phyloP scores from a whole-genome alignment of 2,797 vertebrate genomes.

The Cuniculus paca region DNA sequence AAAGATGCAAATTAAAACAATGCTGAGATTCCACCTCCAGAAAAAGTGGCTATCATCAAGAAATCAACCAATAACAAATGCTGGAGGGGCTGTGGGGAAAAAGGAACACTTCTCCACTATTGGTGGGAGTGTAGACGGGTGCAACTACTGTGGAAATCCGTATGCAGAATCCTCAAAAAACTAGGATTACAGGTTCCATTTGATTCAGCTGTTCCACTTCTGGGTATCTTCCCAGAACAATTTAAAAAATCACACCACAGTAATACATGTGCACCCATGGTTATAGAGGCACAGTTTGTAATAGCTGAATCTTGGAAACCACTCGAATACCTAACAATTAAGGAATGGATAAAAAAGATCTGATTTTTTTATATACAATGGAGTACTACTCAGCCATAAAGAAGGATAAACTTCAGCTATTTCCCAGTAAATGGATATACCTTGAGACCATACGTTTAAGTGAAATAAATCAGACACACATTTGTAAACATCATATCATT shows the following conservation, averaged over 20 bases:
- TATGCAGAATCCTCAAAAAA: not conserved
- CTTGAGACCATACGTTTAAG: not conserved
- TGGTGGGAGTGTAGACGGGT: not conserved
- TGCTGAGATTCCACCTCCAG: not conserved
- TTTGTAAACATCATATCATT: not conserved
- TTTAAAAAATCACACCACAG: not conserved
- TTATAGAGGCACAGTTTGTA: not conserved
- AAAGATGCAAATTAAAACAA: not conserved
- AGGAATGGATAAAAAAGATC: not conserved
- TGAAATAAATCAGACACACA: not conserved
- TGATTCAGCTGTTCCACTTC: not conserved
- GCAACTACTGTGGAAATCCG: not conserved
- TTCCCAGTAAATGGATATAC: not conserved
- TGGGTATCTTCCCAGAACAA: not conserved
- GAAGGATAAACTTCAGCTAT: not conserved
- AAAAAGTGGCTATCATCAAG: not conserved
- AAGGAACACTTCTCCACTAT: not conserved
- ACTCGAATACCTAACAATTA: not conserved
- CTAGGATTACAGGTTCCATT: not conserved
- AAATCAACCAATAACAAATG: not conserved
- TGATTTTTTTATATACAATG: not conserved
- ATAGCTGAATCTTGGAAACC: not conserved
- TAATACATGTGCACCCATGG: not conserved
- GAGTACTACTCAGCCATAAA: not conserved
- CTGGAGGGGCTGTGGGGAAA: not conserved